Evolutionary conservation across 2,888 invertebrate species (phyloP), one percentile per base, ranked within the genome.

Genomic region (Cosmia trapezina): DNA sequence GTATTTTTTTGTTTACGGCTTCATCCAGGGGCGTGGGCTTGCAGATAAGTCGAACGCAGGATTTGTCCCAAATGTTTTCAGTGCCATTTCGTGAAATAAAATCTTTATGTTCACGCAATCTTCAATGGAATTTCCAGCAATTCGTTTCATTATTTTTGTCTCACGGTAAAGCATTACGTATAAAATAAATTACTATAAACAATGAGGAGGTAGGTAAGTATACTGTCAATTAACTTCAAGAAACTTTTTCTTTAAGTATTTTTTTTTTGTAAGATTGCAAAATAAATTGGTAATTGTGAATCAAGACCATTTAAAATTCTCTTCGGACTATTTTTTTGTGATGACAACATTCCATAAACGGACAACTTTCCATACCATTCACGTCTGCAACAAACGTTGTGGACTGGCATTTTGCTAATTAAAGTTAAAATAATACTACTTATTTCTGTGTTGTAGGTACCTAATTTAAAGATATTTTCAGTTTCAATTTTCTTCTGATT

Each of bases 281-380:
- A 59, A 68, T 78, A 60, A 73, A 78, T 81, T 62, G 59, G 71
- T 75, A 70, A 61, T 67, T 78, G 69, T 57, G 66, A 69, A 73
- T 76, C 64, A 66, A 64, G 73, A 79, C 51, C 66, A 68, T 84
- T 84, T 86, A 77, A 83, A 75, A 83, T 81, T 85, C 68, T 76
- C 65, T 70, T 78, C 75, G 60, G 71, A 73, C 79, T 51, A 78
- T 83, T 77, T 86, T 87, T 89, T 86, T 86, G 77, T 75, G 75
- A 80, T 78, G 87, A 80, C 88, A 88, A 88, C 88, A 84, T 91
- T 84, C 91, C 90, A 66, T 90, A 87, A 83, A 89, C 66, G 86
- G 89, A 70, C 65, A 89, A 89, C 90, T 92, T 91, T 91, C 90
- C 83, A 86, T 84, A 77, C 83, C 71, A 77, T 78, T 63, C 72